phyloP scores from a whole-genome alignment of 2,113 vertebrate species.

The Pomatostomus ruficeps region DNA sequence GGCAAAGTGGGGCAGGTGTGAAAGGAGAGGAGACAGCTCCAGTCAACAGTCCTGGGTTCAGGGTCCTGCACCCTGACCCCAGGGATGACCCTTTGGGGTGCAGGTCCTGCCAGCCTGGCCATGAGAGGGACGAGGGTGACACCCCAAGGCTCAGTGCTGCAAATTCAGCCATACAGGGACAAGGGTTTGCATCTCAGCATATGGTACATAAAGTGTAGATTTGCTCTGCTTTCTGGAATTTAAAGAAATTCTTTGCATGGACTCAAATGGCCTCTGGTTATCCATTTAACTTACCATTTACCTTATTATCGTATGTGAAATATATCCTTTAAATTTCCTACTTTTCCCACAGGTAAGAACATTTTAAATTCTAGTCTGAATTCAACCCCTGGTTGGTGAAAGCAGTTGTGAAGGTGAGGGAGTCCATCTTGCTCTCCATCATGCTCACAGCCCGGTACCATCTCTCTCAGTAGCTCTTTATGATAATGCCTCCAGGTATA shows the following conservation, averaged over 20 bases:
- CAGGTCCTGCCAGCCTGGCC: neutral
- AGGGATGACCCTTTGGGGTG: neutral
- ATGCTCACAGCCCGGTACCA: neutral
- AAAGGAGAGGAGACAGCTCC: neutral
- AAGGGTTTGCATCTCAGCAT: neutral
- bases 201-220: too few species aligned
- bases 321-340: neutral
- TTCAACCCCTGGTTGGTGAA: neutral
- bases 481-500: fast-evolving
- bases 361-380: neutral
- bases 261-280: neutral
- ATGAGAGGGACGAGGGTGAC: neutral
- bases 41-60: too few species aligned
- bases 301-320: neutral
- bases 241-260: neutral
- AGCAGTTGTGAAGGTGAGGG: neutral
- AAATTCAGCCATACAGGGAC: neutral
- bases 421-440: neutral
- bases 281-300: neutral
- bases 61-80: neutral
- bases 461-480: neutral
- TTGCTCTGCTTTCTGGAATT: neutral
- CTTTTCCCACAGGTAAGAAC: neutral
- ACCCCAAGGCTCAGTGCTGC: neutral
- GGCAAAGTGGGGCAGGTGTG: neutral